Percentiles rank a stretch among this genome's conserved stretches.
phyloP scores from a whole-genome alignment of 2,113 vertebrate genomes.

The Cottus gobio region DNA sequence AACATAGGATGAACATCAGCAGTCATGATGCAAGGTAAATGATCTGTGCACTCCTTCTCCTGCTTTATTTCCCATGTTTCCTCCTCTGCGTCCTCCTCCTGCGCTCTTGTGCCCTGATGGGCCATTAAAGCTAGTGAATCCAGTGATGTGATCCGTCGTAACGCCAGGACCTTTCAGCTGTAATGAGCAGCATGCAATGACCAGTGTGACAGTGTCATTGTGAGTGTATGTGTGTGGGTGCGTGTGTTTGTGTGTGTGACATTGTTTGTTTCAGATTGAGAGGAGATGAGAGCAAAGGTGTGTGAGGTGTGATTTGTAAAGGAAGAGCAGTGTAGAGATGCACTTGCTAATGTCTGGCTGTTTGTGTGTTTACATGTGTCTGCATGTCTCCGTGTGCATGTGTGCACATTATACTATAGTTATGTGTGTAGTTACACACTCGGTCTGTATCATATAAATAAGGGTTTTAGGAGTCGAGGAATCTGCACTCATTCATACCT shows the following conservation, averaged over 20 bases:
- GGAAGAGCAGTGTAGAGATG: neutral
- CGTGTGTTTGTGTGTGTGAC: conserved; percentile 14
- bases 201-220: conserved; percentile 30
- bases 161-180: conserved; percentile 31
- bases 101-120: conserved; percentile 64
- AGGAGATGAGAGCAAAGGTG: neutral
- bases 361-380: conserved; percentile 25
- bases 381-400: conserved; percentile 3
- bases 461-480: neutral
- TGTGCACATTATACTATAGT: conserved; percentile 17
- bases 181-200: conserved; percentile 24
- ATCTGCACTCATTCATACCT: conserved; percentile 37
- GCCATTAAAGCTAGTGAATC: conserved; percentile 53
- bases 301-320: conserved; percentile 28
- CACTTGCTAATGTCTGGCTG: conserved; percentile 12
- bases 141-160: conserved; percentile 56
- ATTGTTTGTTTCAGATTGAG: conserved; percentile 29
- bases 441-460: neutral
- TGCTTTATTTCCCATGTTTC: conserved; percentile 26
- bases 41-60: conserved; percentile 28
- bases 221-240: conserved; percentile 18
- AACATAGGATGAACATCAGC: conserved; percentile 96
- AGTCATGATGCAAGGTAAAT: conserved; percentile 99
- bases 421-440: conserved; percentile 1
- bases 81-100: conserved; percentile 54